Evolutionary conservation across 1,140 invertebrate genomes (phyloP).

Genomic region (Tyrophagus putrescentiae): DNA sequence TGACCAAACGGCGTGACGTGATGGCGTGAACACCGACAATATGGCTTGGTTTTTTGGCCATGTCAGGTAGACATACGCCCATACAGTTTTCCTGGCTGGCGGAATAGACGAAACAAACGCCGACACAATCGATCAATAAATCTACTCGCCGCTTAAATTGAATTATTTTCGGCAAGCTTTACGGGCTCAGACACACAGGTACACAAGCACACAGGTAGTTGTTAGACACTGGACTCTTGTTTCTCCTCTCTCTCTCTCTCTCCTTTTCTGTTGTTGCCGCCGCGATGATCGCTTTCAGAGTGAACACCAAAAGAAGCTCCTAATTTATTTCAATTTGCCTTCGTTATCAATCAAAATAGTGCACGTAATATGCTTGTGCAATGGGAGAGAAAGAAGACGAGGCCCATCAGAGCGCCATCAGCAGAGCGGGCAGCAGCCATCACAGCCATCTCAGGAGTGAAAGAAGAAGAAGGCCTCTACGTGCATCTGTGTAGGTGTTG

Average conservation of each 20-base stretch:
- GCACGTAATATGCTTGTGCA: too few species aligned
- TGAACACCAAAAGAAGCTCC: not conserved
- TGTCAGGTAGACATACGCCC: not conserved
- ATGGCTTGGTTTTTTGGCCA: not conserved
- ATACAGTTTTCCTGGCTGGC: too few species aligned
- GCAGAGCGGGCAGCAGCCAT: too few species aligned
- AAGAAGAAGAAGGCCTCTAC: not conserved
- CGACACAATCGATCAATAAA: slow-evolving; percentile 13
- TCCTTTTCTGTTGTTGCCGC: too few species aligned
- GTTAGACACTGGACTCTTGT: too few species aligned
- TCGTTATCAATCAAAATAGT: slow-evolving; percentile 9
- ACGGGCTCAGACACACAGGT: too few species aligned
- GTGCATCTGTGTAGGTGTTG: slow-evolving; percentile 2
- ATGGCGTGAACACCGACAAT: not conserved
- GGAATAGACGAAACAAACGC: not conserved
- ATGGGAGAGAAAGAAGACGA: too few species aligned
- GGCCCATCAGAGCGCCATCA: too few species aligned
- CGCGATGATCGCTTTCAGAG: too few species aligned
- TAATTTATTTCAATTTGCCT: slow-evolving; percentile 12
- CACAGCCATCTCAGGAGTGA: not conserved
- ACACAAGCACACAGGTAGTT: too few species aligned
- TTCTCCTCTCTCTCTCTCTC: too few species aligned
- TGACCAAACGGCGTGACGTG: not conserved
- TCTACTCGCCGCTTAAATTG: slow-evolving; percentile 12
- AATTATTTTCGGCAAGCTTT: slow-evolving; percentile 1